Conservation (phyloP, 2,797 vertebrate genomes). For the Darevskia mixta region DNA sequence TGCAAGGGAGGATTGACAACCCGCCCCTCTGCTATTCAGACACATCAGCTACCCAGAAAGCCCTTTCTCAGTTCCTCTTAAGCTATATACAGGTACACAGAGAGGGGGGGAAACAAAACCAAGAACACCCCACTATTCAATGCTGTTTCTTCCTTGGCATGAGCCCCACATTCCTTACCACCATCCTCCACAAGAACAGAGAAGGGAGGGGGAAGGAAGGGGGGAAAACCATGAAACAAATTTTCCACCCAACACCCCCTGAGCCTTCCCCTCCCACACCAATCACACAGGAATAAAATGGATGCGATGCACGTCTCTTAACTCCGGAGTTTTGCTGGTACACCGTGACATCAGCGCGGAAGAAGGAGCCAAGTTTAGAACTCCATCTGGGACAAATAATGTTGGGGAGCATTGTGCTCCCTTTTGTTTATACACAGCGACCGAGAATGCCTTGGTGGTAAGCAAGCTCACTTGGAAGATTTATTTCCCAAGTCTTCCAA, state of each 20-base stretch:
- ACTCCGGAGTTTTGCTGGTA: conserved; percentile 53
- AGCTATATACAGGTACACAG: conserved; percentile 33
- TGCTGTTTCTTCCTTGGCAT: conserved; percentile 50
- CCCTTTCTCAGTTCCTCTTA: neutral
- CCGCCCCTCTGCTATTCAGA: neutral
- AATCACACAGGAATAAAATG: conserved; percentile 52
- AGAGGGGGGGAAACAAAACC: conserved; percentile 1
- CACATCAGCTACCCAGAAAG: neutral
- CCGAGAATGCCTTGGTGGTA: conserved; percentile 71
- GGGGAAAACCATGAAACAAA: conserved; percentile 55
- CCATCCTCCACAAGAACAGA: conserved; percentile 36
- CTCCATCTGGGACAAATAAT: conserved; percentile 79
- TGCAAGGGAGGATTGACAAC: neutral
- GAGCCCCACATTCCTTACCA: conserved; percentile 55
- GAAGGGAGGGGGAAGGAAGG: conserved; percentile 47
- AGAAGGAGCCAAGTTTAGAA: conserved; percentile 69
- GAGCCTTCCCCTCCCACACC: conserved; percentile 43
- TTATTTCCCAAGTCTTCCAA: conserved; percentile 69
- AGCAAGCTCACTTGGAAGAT: conserved; percentile 68
- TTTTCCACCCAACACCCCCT: conserved; percentile 67
- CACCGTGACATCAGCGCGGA: conserved; percentile 70
- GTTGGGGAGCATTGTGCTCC: conserved; percentile 64
- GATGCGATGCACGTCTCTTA: conserved; percentile 56
- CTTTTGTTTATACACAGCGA: conserved; percentile 74
- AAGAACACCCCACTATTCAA: neutral